Conservation (phyloP, 2,113 vertebrate genomes). For the Alligator sinensis region DNA sequence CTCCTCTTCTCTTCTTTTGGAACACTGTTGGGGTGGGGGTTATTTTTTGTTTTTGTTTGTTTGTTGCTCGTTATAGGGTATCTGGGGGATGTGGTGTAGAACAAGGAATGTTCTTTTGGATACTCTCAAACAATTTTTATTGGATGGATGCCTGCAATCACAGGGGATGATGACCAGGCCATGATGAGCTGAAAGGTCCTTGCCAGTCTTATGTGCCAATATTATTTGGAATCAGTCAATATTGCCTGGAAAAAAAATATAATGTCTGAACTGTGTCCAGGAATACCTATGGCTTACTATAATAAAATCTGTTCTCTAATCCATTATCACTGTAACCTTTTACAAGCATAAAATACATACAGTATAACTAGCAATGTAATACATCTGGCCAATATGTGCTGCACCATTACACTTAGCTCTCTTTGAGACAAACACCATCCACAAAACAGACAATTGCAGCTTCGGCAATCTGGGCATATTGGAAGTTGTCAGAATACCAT, state of each 20-base stretch:
- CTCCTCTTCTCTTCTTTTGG: too few species aligned
- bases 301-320: neutral
- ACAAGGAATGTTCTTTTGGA: too few species aligned
- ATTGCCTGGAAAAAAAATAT: neutral
- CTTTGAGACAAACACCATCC: constrained; percentile 29
- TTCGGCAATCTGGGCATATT: constrained; percentile 42
- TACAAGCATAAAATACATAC: neutral
- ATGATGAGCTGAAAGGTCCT: too few species aligned
- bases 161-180: too few species aligned
- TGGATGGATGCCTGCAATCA: too few species aligned
- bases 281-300: neutral
- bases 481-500: constrained; percentile 19
- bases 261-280: neutral
- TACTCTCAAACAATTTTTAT: too few species aligned
- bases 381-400: constrained; percentile 14
- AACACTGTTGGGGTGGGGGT: too few species aligned
- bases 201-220: neutral
- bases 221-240: neutral
- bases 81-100: too few species aligned
- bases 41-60: too few species aligned
- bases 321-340: neutral
- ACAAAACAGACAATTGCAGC: constrained; percentile 34
- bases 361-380: neutral
- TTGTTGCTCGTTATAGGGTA: too few species aligned
- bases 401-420: constrained; percentile 44